Conservation (phyloP, 1,140 invertebrate genomes). For the Charaxes varanes region DNA sequence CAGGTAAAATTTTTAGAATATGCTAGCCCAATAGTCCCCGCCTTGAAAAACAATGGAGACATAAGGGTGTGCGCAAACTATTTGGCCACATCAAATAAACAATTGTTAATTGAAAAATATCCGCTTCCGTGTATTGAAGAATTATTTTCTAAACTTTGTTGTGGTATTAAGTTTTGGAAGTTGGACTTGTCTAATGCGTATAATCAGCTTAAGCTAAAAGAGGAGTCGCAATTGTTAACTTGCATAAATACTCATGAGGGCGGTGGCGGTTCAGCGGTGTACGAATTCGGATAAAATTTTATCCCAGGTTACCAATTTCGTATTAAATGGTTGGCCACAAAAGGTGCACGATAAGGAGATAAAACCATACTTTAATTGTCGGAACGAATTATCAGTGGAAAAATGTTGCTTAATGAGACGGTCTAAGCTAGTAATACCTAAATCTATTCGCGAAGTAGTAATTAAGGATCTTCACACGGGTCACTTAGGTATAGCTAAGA, state of each 20-base stretch:
- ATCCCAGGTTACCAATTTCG: constrained; percentile 3
- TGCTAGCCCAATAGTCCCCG: constrained; percentile 19
- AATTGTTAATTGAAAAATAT: constrained; percentile 24
- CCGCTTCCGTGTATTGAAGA: too few species aligned
- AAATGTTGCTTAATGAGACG: constrained; percentile 24
- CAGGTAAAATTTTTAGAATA: constrained; percentile 13
- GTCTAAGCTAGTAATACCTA: constrained; percentile 20
- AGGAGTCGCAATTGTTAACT: constrained; percentile 25
- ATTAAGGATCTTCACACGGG: constrained; percentile 16
- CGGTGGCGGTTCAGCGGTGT: constrained; percentile 1
- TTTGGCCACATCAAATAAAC: constrained; percentile 17
- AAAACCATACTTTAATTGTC: constrained; percentile 16
- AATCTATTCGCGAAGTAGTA: constrained; percentile 4
- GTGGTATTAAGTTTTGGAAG: constrained; percentile 30
- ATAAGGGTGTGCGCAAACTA: constrained; percentile 20
- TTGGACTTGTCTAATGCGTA: constrained; percentile 34
- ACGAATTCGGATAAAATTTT: constrained; percentile 4
- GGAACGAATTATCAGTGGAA: constrained; percentile 13
- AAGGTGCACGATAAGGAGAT: constrained; percentile 10
- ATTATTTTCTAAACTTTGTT: constrained; percentile 34
- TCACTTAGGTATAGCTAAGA: constrained; percentile 25
- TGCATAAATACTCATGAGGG: constrained; percentile 35
- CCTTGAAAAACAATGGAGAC: constrained; percentile 9
- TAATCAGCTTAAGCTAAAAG: constrained; percentile 26
- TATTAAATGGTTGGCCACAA: constrained; percentile 17